Conservation (phyloP, 2,113 vertebrate species). For the Pyrgilauda ruficollis region DNA sequence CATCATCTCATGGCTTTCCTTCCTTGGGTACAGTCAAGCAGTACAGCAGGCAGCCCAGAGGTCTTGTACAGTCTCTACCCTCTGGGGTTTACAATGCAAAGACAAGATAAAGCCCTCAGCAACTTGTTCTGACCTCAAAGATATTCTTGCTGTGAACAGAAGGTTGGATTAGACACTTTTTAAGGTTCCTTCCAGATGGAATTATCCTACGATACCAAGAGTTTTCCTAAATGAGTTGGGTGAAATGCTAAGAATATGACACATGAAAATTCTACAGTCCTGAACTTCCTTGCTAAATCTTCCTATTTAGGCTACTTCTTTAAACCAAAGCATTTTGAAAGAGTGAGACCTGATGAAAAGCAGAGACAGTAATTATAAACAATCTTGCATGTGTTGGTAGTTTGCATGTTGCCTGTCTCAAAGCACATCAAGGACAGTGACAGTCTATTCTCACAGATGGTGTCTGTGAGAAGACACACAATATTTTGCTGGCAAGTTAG, state of each 20-base stretch:
- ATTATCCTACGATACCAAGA: neutral
- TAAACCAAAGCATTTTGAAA: neutral
- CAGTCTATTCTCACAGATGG: neutral
- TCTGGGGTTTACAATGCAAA: neutral
- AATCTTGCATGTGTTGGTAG: neutral
- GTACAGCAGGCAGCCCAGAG: neutral
- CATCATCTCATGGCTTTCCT: neutral
- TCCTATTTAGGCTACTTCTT: neutral
- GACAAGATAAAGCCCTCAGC: neutral
- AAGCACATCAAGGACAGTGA: neutral
- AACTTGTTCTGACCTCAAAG: neutral
- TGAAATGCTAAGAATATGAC: neutral
- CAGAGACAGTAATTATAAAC: neutral
- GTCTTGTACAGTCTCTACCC: neutral
- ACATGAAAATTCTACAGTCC: neutral
- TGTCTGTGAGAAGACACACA: neutral
- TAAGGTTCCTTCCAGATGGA: neutral
- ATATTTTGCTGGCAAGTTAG: neutral
- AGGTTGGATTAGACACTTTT: neutral
- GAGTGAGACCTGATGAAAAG: neutral
- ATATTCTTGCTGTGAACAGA: neutral
- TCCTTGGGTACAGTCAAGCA: neutral
- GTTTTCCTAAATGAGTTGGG: neutral
- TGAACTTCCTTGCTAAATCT: neutral
- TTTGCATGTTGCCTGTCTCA: neutral